Conservation (phyloP, 2,797 vertebrate species). For the Oryzias sinensis region DNA sequence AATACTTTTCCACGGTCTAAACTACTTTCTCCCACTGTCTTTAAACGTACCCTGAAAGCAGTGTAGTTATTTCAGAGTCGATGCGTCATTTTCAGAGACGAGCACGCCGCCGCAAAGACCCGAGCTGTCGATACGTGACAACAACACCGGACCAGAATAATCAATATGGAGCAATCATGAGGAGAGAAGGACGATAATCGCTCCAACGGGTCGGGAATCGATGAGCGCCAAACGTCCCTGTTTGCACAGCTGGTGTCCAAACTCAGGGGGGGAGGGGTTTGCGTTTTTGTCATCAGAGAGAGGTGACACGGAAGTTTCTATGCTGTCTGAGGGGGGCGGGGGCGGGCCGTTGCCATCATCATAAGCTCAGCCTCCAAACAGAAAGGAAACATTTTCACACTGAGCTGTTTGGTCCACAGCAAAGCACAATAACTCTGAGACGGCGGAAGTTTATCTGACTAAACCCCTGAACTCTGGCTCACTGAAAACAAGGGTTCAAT, state of each 20-base stretch:
- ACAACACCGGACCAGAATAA: constrained; percentile 53
- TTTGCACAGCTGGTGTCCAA: constrained; percentile 23
- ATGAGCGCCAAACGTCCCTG: constrained; percentile 46
- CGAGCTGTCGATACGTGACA: constrained; percentile 46
- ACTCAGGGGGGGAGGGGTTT: no score
- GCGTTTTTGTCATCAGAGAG: no score
- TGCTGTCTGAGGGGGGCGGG: no score
- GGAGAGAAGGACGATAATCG: constrained; percentile 50
- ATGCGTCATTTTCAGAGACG: neutral
- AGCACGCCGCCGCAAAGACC: constrained; percentile 13
- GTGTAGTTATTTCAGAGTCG: neutral
- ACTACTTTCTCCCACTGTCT: neutral
- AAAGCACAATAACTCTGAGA: no score
- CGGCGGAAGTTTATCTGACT: no score
- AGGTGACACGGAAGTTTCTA: no score
- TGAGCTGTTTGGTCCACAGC: no score
- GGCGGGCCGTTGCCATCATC: no score
- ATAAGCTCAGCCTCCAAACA: no score
- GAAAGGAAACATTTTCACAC: no score
- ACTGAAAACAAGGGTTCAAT: no score
- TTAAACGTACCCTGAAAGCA: neutral
- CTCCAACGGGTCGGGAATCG: constrained; percentile 55
- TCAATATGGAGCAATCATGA: constrained; percentile 58
- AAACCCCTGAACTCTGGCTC: no score
- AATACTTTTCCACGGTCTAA: constrained; percentile 1